These are phyloP conservation scores for Lasioglossum calceatum DNA, from an alignment of 2,888 invertebrate species.

Conservation along the genomic window DNA sequence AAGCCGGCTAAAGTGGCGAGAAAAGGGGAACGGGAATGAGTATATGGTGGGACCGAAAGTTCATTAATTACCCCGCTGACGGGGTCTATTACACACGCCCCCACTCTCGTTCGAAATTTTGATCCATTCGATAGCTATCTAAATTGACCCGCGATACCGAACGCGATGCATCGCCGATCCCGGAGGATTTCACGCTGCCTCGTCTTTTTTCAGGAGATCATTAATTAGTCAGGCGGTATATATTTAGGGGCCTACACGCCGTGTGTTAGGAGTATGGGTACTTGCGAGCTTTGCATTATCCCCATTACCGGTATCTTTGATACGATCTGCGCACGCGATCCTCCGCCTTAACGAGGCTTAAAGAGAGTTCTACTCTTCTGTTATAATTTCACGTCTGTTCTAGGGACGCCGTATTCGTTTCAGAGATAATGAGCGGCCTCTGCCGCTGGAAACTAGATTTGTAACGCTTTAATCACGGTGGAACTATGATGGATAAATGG, in stretches of 20 bases:
- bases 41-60: slow-evolving; percentile 44
- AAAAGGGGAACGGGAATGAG: slow-evolving; percentile 49
- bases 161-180: slow-evolving; percentile 48
- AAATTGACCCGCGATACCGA: slow-evolving; percentile 72
- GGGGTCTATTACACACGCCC: slow-evolving; percentile 71
- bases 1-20: slow-evolving; percentile 59
- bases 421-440: background rate
- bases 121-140: slow-evolving; percentile 76
- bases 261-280: slow-evolving; percentile 47
- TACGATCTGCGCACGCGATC: slow-evolving; percentile 28
- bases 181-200: slow-evolving; percentile 46
- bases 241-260: slow-evolving; percentile 44
- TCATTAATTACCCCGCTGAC: slow-evolving; percentile 79
- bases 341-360: background rate
- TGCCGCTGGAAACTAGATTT: background rate
- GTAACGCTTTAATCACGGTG: background rate
- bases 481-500: background rate
- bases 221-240: slow-evolving; percentile 69
- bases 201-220: slow-evolving; percentile 50
- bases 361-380: background rate
- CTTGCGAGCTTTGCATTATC: slow-evolving; percentile 56
- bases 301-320: slow-evolving; percentile 44
- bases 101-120: slow-evolving; percentile 71
- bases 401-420: background rate
- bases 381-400: background rate